phyloP scores from a whole-genome alignment of 2,113 vertebrate genomes.

The Acanthochromis polyacanthus region DNA sequence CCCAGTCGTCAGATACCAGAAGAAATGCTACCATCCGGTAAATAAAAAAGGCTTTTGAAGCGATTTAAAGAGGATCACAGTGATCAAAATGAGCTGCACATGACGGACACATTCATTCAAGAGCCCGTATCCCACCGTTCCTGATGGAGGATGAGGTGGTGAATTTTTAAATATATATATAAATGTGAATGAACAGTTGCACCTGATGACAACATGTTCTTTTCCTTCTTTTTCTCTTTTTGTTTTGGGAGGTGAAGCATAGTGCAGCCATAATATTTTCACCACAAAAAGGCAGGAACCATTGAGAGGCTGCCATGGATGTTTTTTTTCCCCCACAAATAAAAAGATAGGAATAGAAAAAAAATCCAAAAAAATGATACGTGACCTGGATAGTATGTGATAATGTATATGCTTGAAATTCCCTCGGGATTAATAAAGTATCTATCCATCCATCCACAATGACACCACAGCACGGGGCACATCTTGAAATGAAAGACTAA shows the following conservation, averaged over 20 bases:
- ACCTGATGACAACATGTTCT: not conserved
- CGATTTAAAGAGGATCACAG: conserved; percentile 11
- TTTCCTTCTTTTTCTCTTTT: not conserved
- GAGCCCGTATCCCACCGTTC: conserved; percentile 5
- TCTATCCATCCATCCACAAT: not conserved
- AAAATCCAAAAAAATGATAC: too few relatives aligned
- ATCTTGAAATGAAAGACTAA: not conserved
- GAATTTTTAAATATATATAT: not conserved
- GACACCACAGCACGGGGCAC: not conserved
- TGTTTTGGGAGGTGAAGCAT: not conserved
- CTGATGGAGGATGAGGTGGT: conserved; percentile 3
- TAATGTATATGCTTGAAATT: too few relatives aligned
- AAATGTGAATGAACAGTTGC: conserved; percentile 4
- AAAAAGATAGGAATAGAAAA: too few relatives aligned
- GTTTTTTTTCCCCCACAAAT: too few relatives aligned
- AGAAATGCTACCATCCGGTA: not conserved
- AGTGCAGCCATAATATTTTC: not conserved
- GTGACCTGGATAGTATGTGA: too few relatives aligned
- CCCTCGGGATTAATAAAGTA: too few relatives aligned
- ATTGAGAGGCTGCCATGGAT: too few relatives aligned
- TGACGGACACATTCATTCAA: not conserved
- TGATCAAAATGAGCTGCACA: conserved; percentile 18
- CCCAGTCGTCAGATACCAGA: not conserved
- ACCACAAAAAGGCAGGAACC: too few relatives aligned
- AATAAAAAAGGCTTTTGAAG: not conserved